Conservation (phyloP, 2,888 invertebrate genomes). For the Congeria kusceri region DNA sequence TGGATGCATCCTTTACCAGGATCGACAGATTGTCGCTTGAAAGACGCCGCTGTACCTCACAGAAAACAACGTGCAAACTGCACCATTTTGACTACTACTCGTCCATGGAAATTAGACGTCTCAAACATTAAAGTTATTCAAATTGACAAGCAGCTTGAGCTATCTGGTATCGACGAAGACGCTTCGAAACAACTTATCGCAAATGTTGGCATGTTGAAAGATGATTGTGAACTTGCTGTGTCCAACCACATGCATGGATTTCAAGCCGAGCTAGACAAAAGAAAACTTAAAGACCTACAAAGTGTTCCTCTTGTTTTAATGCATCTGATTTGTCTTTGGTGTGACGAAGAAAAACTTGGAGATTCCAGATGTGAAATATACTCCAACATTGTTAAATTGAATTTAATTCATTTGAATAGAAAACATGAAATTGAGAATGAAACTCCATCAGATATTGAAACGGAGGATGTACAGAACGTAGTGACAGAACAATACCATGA, state of each 20-base stretch:
- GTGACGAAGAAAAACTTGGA: slow-evolving; percentile 4
- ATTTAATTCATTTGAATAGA: neutral
- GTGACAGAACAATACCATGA: neutral
- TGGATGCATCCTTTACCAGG: neutral
- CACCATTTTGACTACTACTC: slow-evolving; percentile 1
- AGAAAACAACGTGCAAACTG: neutral
- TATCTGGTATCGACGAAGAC: neutral
- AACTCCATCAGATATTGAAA: neutral
- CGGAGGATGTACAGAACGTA: neutral
- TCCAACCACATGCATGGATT: neutral
- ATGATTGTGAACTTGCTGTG: neutral
- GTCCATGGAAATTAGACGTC: slow-evolving; percentile 14
- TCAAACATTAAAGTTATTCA: neutral
- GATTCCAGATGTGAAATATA: slow-evolving; percentile 6
- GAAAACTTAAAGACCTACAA: neutral
- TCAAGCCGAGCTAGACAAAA: neutral
- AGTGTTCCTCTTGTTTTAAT: slow-evolving; percentile 3
- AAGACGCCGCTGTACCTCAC: neutral
- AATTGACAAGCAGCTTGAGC: neutral
- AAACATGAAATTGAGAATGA: too few relatives aligned
- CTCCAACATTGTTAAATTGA: slow-evolving; percentile 2
- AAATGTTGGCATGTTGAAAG: slow-evolving; percentile 1
- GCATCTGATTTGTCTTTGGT: slow-evolving; percentile 7
- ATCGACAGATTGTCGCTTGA: neutral
- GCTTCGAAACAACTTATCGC: neutral